Evolutionary conservation across 1,140 invertebrate genomes (phyloP), one percentile per base, ranked within the genome.

Genomic region (Microplitis demolitor): DNA sequence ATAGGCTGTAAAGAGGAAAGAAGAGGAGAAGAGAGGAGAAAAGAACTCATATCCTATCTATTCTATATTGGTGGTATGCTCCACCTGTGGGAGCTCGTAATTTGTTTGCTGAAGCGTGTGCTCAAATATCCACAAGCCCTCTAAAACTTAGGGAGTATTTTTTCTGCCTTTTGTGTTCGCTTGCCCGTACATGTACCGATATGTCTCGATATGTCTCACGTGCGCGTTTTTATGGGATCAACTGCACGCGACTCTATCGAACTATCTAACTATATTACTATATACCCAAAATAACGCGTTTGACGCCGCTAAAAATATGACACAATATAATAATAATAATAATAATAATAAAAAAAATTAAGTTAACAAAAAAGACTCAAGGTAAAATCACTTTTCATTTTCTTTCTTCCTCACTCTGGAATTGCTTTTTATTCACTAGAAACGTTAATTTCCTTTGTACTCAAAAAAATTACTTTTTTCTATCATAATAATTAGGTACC

Each of bases 61-160:
- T 45, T 45, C 6, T 3, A 14, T 54, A 14, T 14, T 53, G 13
- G 35, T 39, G 45, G 45, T 35, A 16, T 54, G n/a, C 51, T 45
- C 35, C 63, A 56, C 63, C 62, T 58, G 62, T 66, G 50, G 37
- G 50, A 72, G 14, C 39, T 5, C 51, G 24, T 66, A 66, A 72
- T 66, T 66, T 60, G 63, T 66, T 24, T 58, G 50, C n/a, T 50
- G 61, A 58, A 33, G 70, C 62, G 54, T 72, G 37, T 51, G 31
- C 50, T 33, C 69, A n/a, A n/a, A 54, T 16, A 54, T n/a, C 16
- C n/a, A 54, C 53, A 14, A 54, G 53, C 16, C 53, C 16, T 14
- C 53, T 54, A 54, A 14, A 54, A 54, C 11, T 54, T 54, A 13
- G 14, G 53, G 13, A 14, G 1, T 6, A 5, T 54, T n/a, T 54